Evolutionary conservation across 2,888 invertebrate genomes (phyloP), one percentile per base, ranked within the genome.

Genomic region (Eupithecia exiguata): DNA sequence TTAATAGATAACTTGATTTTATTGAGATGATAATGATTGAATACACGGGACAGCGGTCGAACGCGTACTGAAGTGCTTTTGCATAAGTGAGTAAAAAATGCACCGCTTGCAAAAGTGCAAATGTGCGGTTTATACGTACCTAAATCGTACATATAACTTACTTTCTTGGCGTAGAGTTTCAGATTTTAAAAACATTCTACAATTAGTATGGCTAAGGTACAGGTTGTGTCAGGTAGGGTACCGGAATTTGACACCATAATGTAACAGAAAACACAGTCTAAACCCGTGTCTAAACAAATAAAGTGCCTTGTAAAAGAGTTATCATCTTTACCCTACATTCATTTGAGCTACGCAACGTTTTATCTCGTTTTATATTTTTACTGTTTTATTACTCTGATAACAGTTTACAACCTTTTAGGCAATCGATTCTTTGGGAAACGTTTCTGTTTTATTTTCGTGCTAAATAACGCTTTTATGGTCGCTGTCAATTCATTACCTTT

Each of bases 281-380:
- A 40, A 40, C 40, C n/a, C n/a, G n/a, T 49, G 46, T 46, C 46
- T 46, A 53, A 53, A 53, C 53, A 53, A 53, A 53, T 53, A 36
- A n/a, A 63, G 30, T 63, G n/a, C 35, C 35, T 63, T 63, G 30
- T 63, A 18, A 30, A 63, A 63, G 86, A 87, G 88, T 89, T 91
- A 91, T 87, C 87, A 91, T 87, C 87, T 81, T 71, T 74, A 72
- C 53, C 58, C 71, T 71, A 70, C 71, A 74, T 76, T 75, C 76
- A 73, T 63, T 61, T 61, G 1, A 30, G 30, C 61, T 78, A 77
- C 81, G 84, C 83, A 83, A 84, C 78, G 76, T 78, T 79, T 83
- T 86, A 85, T 85, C 80, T 77, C 72, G 78, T 83, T 81, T 75
- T 79, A 75, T 83, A 79, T 71, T 77, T 87, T 87, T 87, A 88